A percentile compares a stretch with the other conserved stretches of the same genome.
Evolutionary conservation across 1,140 invertebrate species (phyloP).

Genomic region (Aphidius ervi): DNA sequence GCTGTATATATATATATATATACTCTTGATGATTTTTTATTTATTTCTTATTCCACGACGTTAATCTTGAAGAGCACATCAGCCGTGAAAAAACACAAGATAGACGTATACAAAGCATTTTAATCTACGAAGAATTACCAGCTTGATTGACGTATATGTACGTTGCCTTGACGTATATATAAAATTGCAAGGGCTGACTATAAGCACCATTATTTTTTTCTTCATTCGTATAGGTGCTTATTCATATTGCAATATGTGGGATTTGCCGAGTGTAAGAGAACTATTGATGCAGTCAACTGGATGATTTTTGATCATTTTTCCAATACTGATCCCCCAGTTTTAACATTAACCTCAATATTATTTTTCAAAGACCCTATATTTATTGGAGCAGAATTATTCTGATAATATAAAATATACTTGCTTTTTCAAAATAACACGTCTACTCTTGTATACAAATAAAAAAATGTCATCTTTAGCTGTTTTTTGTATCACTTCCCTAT

Average conservation of each 20-base stretch:
- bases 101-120: slow-evolving; percentile 25
- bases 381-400: no score
- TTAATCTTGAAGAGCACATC: no score
- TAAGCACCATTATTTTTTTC: neutral
- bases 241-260: slow-evolving; percentile 20
- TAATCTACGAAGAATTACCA: slow-evolving; percentile 39
- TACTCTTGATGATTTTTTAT: no score
- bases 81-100: neutral
- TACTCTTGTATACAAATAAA: no score
- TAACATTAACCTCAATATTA: neutral
- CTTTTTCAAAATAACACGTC: no score
- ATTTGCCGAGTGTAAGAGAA: slow-evolving; percentile 17
- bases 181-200: no score
- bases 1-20: no score
- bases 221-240: neutral
- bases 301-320: slow-evolving; percentile 19
- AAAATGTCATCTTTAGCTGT: no score
- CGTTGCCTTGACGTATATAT: slow-evolving; percentile 20
- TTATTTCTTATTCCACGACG: no score
- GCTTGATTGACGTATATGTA: slow-evolving; percentile 36
- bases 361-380: neutral
- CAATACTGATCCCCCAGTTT: neutral
- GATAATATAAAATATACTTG: no score
- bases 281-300: slow-evolving; percentile 11
- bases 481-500: no score